Base-by-base conservation (phyloP, 2,888 invertebrate species). In the Drosophila setosimentum region DNA sequence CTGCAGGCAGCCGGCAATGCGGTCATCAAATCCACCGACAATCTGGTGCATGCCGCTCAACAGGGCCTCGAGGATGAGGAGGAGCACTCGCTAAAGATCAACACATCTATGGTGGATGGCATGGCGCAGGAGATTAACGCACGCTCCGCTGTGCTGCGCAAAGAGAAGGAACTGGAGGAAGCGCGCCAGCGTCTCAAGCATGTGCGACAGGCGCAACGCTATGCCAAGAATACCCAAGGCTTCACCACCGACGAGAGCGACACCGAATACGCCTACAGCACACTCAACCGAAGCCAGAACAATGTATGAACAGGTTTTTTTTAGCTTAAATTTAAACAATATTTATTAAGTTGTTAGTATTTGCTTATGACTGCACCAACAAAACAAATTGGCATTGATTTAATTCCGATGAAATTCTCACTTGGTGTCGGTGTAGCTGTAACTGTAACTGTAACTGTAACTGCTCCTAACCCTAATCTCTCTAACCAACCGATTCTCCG, bases 21-120 rank as follows among this genome's bases (percentile, higher is more conserved):
- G 5, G 99, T 99, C 2, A 99, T 99, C 93, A 95, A 98, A 75
- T 99, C 99, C 4, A 99, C 99, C 0, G 99, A 99, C 93, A 98
- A 98, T 94, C 94, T 99, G 88, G 99, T 99, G 27, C 95, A 97
- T 32, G 98, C 99, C 0, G 99, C 99, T 0, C 96, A 99, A 78
- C 97, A 97, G 91, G 98, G 98, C 32, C 97, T 98, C 70, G 97
- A 96, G 76, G 96, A 97, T 58, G 98, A 98, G 89, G 98, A 98
- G 91, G 99, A 99, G 89, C 95, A 98, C 51, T 97, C 97, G 57
- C 94, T 99, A 10, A 96, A 98, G 79, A 95, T 99, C 70, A 98
- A 98, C 93, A 95, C 97, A 33, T 94, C 97, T 59, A 98, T 98
- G 97, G 99, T 99, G 27, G 98, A 98, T 54, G 98, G 98, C 29